Percentiles rank a stretch among this genome's conserved stretches.
Conservation (phyloP, 2,113 vertebrate genomes). For the Atherinomorus stipes region DNA sequence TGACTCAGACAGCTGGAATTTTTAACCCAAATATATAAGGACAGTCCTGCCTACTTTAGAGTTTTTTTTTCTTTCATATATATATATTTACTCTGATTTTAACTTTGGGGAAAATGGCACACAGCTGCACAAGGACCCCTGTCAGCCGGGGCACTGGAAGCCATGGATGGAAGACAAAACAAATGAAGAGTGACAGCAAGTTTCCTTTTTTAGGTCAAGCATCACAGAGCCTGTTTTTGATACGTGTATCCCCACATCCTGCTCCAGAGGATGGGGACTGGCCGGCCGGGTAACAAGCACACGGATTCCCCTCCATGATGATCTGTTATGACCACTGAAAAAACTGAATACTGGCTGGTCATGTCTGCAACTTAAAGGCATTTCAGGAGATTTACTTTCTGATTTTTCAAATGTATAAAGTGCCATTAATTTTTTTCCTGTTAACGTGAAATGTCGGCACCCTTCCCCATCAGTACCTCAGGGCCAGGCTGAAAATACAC, state of each 20-base stretch:
- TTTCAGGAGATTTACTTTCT: conserved; percentile 42
- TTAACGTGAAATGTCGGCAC: conserved; percentile 31
- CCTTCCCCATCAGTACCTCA: conserved; percentile 66
- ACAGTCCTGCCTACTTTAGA: conserved; percentile 41
- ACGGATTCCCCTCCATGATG: conserved; percentile 22
- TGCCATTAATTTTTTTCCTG: conserved; percentile 68
- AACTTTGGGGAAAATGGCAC: conserved; percentile 38
- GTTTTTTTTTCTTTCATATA: conserved; percentile 18
- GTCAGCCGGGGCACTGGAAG: conserved; percentile 54
- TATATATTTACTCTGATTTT: conserved; percentile 17
- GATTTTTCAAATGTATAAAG: conserved; percentile 66
- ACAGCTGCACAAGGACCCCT: conserved; percentile 63
- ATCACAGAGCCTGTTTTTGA: conserved; percentile 26
- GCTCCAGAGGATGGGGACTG: conserved; percentile 24
- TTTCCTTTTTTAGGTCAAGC: conserved; percentile 29
- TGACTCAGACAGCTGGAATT: conserved; percentile 59
- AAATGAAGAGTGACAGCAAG: conserved; percentile 23
- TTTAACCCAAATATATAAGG: conserved; percentile 53
- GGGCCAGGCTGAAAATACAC: conserved; percentile 51
- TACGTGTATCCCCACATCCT: conserved; percentile 17
- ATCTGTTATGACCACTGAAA: conserved; percentile 60
- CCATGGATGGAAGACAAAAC: conserved; percentile 51
- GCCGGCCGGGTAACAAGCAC: background rate
- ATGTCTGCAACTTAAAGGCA: conserved; percentile 40
- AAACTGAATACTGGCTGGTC: conserved; percentile 28